Percentiles rank a stretch among this genome's conserved stretches.
phyloP scores from a whole-genome alignment of 1,140 invertebrate genomes.

The Stenopsyche tienmushanensis region DNA sequence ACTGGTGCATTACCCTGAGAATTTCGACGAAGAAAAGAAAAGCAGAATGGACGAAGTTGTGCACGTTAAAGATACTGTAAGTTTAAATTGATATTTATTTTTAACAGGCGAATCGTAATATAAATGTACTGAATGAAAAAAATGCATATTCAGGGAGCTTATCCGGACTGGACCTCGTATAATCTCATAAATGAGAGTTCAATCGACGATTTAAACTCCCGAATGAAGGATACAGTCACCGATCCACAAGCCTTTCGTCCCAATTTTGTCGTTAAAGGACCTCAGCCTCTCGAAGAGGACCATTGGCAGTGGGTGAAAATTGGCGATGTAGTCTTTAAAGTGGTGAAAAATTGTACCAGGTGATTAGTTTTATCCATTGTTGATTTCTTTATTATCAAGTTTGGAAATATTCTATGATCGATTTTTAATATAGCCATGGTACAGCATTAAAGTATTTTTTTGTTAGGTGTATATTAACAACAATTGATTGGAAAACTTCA shows the following conservation, averaged over 20 bases:
- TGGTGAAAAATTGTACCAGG: constrained; percentile 61
- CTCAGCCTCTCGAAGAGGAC: constrained; percentile 61
- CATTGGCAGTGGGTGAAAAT: constrained; percentile 64
- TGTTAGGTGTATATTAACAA: constrained; percentile 56
- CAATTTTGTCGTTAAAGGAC: constrained; percentile 64
- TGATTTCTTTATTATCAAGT: neutral
- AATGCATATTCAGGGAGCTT: constrained; percentile 51
- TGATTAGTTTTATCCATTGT: constrained; percentile 34
- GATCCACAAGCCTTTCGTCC: constrained; percentile 58
- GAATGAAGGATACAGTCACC: constrained; percentile 53
- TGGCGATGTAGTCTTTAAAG: constrained; percentile 57
- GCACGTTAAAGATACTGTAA: constrained; percentile 30
- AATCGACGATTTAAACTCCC: constrained; percentile 57
- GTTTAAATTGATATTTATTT: constrained; percentile 1
- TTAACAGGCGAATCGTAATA: neutral
- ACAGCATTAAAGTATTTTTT: neutral
- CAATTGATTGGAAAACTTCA: constrained; percentile 57
- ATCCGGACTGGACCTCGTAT: constrained; percentile 56
- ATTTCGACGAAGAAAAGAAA: constrained; percentile 19
- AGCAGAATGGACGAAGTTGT: constrained; percentile 12
- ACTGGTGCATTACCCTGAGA: constrained; percentile 24
- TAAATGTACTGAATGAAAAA: neutral
- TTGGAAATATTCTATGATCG: neutral
- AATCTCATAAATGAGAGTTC: constrained; percentile 59
- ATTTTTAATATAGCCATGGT: constrained; percentile 13